Conservation (phyloP, 2,113 vertebrate species). For the Hymenochirus boettgeri region DNA sequence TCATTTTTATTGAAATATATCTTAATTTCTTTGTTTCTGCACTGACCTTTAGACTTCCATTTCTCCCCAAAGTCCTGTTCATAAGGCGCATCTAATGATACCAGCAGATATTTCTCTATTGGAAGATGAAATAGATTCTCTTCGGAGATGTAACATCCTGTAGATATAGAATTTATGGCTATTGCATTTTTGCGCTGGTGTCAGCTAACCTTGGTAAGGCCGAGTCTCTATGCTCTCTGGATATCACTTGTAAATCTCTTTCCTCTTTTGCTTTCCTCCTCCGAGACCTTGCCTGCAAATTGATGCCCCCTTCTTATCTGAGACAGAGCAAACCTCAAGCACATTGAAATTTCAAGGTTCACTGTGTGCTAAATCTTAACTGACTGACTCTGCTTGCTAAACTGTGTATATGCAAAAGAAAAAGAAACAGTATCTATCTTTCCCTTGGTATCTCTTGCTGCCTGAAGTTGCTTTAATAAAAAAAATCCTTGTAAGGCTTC, state of each 20-base stretch:
- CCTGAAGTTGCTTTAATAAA: conserved; percentile 6
- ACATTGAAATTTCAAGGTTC: conserved; percentile 44
- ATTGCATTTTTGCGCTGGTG: conserved; percentile 57
- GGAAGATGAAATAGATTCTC: conserved; percentile 52
- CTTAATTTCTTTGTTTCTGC: conserved; percentile 9
- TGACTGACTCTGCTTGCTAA: conserved; percentile 20
- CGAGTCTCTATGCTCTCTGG: conserved; percentile 44
- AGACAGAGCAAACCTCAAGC: conserved; percentile 35
- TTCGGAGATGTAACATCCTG: conserved; percentile 45
- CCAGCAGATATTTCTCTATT: conserved; percentile 35
- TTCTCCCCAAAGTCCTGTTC: conserved; percentile 24
- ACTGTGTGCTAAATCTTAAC: conserved; percentile 39
- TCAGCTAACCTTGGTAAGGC: conserved; percentile 59
- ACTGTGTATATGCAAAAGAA: conserved; percentile 18
- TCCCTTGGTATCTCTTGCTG: not conserved
- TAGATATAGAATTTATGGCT: conserved; percentile 60
- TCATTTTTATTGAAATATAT: conserved; percentile 19
- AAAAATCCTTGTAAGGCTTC: too few species aligned
- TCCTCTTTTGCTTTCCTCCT: conserved; percentile 40
- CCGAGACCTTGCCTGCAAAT: conserved; percentile 51
- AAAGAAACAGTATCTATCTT: conserved; percentile 29
- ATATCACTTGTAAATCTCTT: conserved; percentile 57
- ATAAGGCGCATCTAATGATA: conserved; percentile 33
- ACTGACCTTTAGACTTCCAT: conserved; percentile 34
- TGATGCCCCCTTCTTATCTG: conserved; percentile 49